phyloP scores from a whole-genome alignment of 2,888 invertebrate genomes.

The Ectemnius lituratus region DNA sequence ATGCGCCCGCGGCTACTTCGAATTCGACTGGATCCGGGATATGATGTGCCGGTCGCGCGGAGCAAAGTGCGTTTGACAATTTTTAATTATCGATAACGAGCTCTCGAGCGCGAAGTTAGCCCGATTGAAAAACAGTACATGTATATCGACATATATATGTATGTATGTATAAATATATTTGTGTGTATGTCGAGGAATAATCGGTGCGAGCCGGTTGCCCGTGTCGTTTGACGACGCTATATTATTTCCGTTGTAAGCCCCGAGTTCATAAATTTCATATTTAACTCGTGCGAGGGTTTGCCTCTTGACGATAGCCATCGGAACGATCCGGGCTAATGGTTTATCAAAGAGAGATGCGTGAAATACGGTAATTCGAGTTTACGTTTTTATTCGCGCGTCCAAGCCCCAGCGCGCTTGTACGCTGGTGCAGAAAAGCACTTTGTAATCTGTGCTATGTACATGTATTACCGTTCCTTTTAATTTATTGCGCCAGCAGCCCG shows the following conservation, averaged over 20 bases:
- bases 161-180: slow-evolving; percentile 15
- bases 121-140: slow-evolving; percentile 43
- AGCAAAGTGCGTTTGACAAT: slow-evolving; percentile 75
- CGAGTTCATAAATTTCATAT: slow-evolving; percentile 35
- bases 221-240: slow-evolving; percentile 20
- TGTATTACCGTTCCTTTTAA: too few species aligned
- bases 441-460: too few species aligned
- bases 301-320: slow-evolving; percentile 21
- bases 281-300: slow-evolving; percentile 27
- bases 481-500: too few species aligned
- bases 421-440: too few species aligned
- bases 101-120: slow-evolving; percentile 50
- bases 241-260: slow-evolving; percentile 41
- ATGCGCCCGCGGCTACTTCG: slow-evolving; percentile 66
- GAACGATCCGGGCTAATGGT: slow-evolving; percentile 17
- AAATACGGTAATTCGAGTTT: slow-evolving; percentile 9
- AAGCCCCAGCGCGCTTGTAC: too few species aligned
- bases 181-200: slow-evolving; percentile 41
- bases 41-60: slow-evolving; percentile 51
- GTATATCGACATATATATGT: too few species aligned
- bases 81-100: slow-evolving; percentile 74
- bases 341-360: slow-evolving; percentile 17
- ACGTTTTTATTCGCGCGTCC: slow-evolving; percentile 8
- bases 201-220: slow-evolving; percentile 41
- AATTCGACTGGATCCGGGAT: slow-evolving; percentile 59